A percentile compares a stretch with the other conserved stretches of the same genome.
Conservation (phyloP, 1,140 invertebrate species). For the Heliconius eleuchia region DNA sequence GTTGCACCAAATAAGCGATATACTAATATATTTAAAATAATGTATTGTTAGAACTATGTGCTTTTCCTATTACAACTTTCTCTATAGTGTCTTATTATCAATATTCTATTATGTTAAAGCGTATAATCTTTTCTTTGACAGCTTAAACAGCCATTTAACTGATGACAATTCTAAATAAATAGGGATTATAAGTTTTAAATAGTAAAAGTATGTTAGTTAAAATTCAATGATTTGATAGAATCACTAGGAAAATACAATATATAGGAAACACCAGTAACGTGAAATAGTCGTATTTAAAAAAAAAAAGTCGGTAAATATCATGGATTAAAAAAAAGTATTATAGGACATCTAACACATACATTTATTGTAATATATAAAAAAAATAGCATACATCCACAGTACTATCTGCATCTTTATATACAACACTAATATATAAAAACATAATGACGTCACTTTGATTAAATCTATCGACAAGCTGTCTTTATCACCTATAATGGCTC, state of each 20-base stretch:
- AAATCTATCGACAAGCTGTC: constrained; percentile 35
- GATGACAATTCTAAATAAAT: neutral
- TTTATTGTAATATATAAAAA: constrained; percentile 1
- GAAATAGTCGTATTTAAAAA: neutral
- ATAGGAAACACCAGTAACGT: neutral
- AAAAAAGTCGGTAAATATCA: too few species aligned
- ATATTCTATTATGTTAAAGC: constrained; percentile 26
- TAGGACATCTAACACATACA: constrained; percentile 9
- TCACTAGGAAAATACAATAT: neutral
- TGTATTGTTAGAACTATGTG: constrained; percentile 11
- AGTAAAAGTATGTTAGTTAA: neutral
- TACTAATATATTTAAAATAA: neutral
- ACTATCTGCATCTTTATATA: constrained; percentile 33
- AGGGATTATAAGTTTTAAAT: neutral
- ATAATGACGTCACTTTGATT: constrained; percentile 34
- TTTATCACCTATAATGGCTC: constrained; percentile 30
- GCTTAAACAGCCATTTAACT: constrained; percentile 7
- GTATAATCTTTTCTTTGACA: constrained; percentile 25
- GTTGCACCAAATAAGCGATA: too few species aligned
- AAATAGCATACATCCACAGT: constrained; percentile 18
- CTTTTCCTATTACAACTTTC: neutral
- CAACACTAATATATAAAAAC: constrained; percentile 30
- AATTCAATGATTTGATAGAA: neutral
- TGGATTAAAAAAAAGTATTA: neutral
- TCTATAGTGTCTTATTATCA: constrained; percentile 14